Base-by-base conservation (phyloP, 2,113 vertebrate species). In the Hydropotes inermis region DNA sequence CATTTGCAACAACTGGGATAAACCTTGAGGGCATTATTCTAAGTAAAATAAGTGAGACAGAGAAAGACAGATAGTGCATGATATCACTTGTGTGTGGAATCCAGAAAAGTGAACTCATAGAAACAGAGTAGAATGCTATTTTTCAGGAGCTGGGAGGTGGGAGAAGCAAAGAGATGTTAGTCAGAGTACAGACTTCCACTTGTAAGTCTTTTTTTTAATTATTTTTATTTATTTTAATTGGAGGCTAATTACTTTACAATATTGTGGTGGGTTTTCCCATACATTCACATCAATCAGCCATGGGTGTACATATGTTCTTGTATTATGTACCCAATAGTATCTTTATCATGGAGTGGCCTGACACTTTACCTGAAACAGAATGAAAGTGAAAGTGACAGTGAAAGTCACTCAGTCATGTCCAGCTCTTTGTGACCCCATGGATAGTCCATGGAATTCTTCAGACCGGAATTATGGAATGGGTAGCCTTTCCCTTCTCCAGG, bases 371-470 rank as follows among this genome's bases (percentile, higher is more conserved):
- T 74, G 67, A 74, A 70, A 36, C 19, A 70, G n/a, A 36, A 3
- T 0, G 11, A 3, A 23, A 6, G 19, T 70, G n/a, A 5, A 39
- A 70, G 19, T 6, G n/a, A 21, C n/a, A 3, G 2, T 23, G n/a
- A 39, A 39, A 70, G 10, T 12, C 67, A 23, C 19, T 23, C n/a
- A 6, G 67, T 21, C 19, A 1, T 39, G n/a, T 39, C 67, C 67
- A 13, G 0, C 67, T 39, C 67, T 70, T 36, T 39, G n/a, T 0
- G 4, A 6, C 67, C 5, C 67, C 67, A 3, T 23, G 19, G 67
- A 39, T 1, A 13, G n/a, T 12, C 67, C n/a, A 74, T 23, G n/a
- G 67, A 1, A 39, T 21, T 74, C 67, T 39, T 5, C 67, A 74
- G n/a, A n/a, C 36, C n/a, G 39, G 67, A 39, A 39, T 3, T 39